phyloP scores from a whole-genome alignment of 2,113 vertebrate species.

The Chunga burmeisteri region DNA sequence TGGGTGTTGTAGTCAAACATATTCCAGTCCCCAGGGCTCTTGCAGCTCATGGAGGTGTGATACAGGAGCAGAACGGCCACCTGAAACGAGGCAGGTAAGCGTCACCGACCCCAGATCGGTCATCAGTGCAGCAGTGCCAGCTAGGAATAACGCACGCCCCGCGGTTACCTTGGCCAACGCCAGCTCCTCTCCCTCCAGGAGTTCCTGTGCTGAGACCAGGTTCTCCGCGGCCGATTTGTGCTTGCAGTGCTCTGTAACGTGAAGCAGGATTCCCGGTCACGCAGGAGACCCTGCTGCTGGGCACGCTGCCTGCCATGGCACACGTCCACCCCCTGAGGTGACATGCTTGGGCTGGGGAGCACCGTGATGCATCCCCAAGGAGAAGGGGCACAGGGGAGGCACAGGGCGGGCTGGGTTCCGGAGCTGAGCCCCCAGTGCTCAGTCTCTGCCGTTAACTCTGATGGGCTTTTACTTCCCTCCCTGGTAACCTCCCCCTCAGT shows the following conservation, averaged over 20 bases:
- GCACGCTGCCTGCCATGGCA: accelerated
- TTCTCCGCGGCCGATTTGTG: slow-evolving; percentile 67
- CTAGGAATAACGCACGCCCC: accelerated
- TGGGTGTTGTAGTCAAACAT: slow-evolving; percentile 80
- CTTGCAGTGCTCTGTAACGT: slow-evolving; percentile 77
- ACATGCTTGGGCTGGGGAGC: not conserved
- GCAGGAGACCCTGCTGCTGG: not conserved
- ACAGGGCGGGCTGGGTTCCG: too few relatives aligned
- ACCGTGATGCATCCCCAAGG: not conserved
- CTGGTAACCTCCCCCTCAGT: not conserved
- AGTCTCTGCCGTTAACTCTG: not conserved
- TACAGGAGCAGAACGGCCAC: slow-evolving; percentile 82
- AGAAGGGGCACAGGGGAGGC: not conserved
- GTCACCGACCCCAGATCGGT: not conserved
- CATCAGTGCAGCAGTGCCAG: accelerated
- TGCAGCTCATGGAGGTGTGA: slow-evolving; percentile 80
- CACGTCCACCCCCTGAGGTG: accelerated
- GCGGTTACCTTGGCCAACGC: slow-evolving; percentile 86
- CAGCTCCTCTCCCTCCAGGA: slow-evolving; percentile 76
- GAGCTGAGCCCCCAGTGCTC: not conserved
- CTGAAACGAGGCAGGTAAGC: slow-evolving; percentile 27
- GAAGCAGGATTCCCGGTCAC: not conserved
- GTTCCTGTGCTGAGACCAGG: slow-evolving; percentile 74
- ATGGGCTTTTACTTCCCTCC: accelerated
- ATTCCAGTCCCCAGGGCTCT: slow-evolving; percentile 70